Base-by-base conservation (phyloP, 2,888 invertebrate species). In the Diploptera punctata region DNA sequence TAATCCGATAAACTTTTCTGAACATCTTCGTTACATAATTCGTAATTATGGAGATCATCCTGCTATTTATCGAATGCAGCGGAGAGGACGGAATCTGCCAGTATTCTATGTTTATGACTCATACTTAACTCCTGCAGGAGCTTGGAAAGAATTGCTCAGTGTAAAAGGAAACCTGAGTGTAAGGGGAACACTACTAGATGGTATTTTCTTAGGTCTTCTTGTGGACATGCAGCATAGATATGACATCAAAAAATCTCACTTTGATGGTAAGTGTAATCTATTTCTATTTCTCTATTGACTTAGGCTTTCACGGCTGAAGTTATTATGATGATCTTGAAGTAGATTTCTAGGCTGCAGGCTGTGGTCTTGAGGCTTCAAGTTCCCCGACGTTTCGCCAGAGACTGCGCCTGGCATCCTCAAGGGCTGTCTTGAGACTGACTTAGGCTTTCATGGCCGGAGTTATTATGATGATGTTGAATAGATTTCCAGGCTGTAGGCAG, bases 61-160 rank as follows among this genome's bases (percentile, higher is more conserved):
- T 21, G 87, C 88, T 0, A 83, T 89, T 47, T 88, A 87, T 77
- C 82, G 83, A 73, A 80, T 84, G 70, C 77, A 76, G 21, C 74
- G 76, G 13, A 75, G 76, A 76, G 78, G 19, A 75, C 82, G 84
- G 72, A 81, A 78, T 73, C 75, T 86, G 61, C 90, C 90, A n/a
- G 82, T 91, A 38, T 85, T 88, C 77, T 91, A 90, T 78, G 83
- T 91, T 21, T 89, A 89, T 79, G 89, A 90, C 79, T 89, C 89
- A 0, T 89, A 89, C 77, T 84, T 85, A 68, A 83, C 88, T 18
- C 82, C 84, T 43, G 81, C 84, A 13, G 81, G 80, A 7, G 84
- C 86, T 1, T 90, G 90, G 89, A 82, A 81, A 77, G 84, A 85
- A 77, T 73, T 86, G 24, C 79, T 87, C 73, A 81, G 82, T 71